Percentiles rank a stretch among this genome's conserved stretches.
phyloP scores from a whole-genome alignment of 2,797 vertebrate genomes.

The Neostethus bicornis region DNA sequence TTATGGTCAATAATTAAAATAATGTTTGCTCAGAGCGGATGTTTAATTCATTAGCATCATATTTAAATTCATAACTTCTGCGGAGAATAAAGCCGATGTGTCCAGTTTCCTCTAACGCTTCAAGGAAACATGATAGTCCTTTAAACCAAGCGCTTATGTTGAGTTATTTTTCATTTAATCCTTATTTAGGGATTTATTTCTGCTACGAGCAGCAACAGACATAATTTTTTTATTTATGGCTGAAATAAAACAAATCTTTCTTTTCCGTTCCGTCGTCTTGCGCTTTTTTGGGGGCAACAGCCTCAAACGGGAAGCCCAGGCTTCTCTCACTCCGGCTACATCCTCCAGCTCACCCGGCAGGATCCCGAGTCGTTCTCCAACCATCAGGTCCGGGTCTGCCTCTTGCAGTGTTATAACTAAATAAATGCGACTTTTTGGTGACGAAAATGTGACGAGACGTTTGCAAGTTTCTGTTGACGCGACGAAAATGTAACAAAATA shows the following conservation, averaged over 20 bases:
- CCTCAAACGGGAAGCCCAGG: too few relatives aligned
- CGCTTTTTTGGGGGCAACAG: too few relatives aligned
- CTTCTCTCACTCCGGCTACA: too few relatives aligned
- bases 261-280: conserved; percentile 20
- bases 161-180: conserved; percentile 53
- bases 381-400: too few relatives aligned
- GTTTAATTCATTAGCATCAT: conserved; percentile 62
- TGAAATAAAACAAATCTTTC: conserved; percentile 67
- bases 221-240: conserved; percentile 66
- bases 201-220: conserved; percentile 49
- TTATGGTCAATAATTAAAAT: conserved; percentile 61
- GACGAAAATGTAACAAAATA: too few relatives aligned
- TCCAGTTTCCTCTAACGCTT: conserved; percentile 63
- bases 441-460: too few relatives aligned
- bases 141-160: conserved; percentile 72
- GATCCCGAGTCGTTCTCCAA: too few relatives aligned
- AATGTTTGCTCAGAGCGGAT: conserved; percentile 63
- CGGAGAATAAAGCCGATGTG: conserved; percentile 60
- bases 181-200: conserved; percentile 74
- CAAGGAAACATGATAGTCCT: conserved; percentile 63
- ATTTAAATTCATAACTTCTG: conserved; percentile 65
- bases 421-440: too few relatives aligned
- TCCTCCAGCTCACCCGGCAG: too few relatives aligned
- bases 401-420: too few relatives aligned
- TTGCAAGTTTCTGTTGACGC: too few relatives aligned